These are phyloP conservation scores for Sphaerophoria rueppellii DNA, from an alignment of 2,888 invertebrate species.

Conservation along the genomic window DNA sequence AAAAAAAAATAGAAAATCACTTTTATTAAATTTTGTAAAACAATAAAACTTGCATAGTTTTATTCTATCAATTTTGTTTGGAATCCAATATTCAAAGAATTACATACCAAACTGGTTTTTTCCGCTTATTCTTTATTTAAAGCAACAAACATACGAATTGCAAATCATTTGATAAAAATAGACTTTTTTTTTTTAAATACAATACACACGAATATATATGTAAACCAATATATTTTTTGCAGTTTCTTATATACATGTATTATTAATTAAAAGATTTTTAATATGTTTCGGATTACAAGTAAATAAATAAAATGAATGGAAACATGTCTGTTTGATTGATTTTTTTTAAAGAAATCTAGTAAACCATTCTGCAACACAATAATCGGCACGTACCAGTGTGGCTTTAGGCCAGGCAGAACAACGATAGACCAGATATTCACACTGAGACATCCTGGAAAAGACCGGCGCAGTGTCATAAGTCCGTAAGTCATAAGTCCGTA, in stretches of 20 bases:
- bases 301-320: constrained; percentile 47
- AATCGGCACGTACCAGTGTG: neutral
- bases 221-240: constrained; percentile 72
- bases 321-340: neutral
- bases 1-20: neutral
- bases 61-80: constrained; percentile 8
- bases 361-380: neutral
- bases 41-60: constrained; percentile 3
- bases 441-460: no score
- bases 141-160: constrained; percentile 10
- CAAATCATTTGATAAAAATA: constrained; percentile 51
- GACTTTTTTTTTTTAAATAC: constrained; percentile 19
- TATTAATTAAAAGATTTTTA: constrained; percentile 65
- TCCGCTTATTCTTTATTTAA: constrained; percentile 8
- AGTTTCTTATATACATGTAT: constrained; percentile 72
- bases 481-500: no score
- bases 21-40: constrained; percentile 5
- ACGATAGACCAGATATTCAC: no score
- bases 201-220: constrained; percentile 54
- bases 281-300: constrained; percentile 73
- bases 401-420: neutral
- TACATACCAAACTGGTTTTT: neutral
- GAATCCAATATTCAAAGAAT: constrained; percentile 18
- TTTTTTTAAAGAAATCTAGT: neutral
- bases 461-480: no score